A percentile compares a stretch with the other conserved stretches of the same genome.
phyloP scores from a whole-genome alignment of 2,797 vertebrate genomes.

The Eulemur coronatus region DNA sequence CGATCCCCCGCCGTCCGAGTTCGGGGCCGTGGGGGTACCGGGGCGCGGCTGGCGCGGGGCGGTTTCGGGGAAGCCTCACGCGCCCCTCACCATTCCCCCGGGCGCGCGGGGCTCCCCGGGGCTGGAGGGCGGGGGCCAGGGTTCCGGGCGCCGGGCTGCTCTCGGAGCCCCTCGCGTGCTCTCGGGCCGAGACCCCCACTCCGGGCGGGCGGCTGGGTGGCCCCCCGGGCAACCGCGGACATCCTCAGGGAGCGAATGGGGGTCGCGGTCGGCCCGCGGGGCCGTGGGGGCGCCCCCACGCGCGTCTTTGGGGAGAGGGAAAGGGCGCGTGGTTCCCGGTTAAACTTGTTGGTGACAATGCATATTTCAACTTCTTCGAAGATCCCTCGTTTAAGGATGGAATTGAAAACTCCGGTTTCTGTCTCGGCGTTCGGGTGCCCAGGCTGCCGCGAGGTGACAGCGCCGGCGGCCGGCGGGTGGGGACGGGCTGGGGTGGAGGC shows the following conservation, averaged over 20 bases:
- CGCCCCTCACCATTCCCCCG: background rate
- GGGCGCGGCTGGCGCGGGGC: background rate
- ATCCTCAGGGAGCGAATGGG: background rate
- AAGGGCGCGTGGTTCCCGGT: background rate
- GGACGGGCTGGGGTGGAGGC: background rate
- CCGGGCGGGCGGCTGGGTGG: background rate
- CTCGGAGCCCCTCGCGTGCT: background rate
- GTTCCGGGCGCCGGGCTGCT: background rate
- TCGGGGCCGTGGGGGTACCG: background rate
- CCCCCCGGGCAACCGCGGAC: background rate
- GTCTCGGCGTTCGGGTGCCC: background rate
- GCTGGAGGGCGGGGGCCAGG: background rate
- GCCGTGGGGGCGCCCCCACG: background rate
- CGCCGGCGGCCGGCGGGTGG: background rate
- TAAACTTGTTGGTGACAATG: slow-evolving; percentile 74
- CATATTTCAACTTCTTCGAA: slow-evolving; percentile 67
- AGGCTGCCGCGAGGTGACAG: slow-evolving; percentile 20
- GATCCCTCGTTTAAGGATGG: background rate
- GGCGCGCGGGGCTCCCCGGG: no score
- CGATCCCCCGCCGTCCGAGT: background rate
- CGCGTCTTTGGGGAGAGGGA: background rate
- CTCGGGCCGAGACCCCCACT: background rate
- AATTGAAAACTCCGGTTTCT: background rate
- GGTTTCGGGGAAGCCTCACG: background rate
- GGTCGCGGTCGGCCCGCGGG: background rate